Evolutionary conservation across 2,113 vertebrate genomes (phyloP), one percentile per base, ranked within the genome.

Genomic region (Embiotoca jacksoni): DNA sequence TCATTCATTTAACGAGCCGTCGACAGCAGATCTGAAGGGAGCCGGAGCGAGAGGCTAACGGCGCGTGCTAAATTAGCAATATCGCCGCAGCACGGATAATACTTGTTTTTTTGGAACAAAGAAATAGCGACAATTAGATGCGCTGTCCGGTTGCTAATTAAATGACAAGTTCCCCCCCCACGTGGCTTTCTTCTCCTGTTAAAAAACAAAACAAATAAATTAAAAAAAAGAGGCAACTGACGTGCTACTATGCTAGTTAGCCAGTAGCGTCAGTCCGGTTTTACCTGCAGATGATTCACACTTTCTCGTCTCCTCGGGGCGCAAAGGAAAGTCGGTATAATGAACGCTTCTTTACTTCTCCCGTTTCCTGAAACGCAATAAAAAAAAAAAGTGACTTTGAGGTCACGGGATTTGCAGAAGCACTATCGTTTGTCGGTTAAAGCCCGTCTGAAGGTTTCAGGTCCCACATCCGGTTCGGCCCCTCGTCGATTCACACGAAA

Each of bases 381-480:
- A 60, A 68, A 69, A 36, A 23, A 23, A 44, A 60, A 68, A 69
- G 33, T 60, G 57, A 84, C 68, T 76, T 23, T 54, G 50, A 61
- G 78, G 39, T 73, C 62, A 73, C 41, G 52, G 58, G 72, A 72
- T 65, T 76, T 73, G 66, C 69, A 64, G 4, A 70, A 63, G 61
- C 75, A 72, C 89, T 90, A 88, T 90, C 92, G 91, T 93, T 92
- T 87, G 90, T 78, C 69, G 63, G 82, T 89, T 82, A 83, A 81
- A 86, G 69, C 87, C 57, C 84, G 58, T 76, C 72, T 82, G 81
- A 87, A 84, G 89, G 67, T 76, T 75, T 59, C 46, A 35, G 60
- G 74, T 3, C 56, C 50, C 3, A 89, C 89, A 86, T 94, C 93
- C 92, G 91, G 92, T 92, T 71, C 83, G 77, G 41, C 78, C 75